These are phyloP conservation scores for Semibalanus balanoides DNA, from an alignment of 1,140 invertebrate genomes.

Conservation along the genomic window DNA sequence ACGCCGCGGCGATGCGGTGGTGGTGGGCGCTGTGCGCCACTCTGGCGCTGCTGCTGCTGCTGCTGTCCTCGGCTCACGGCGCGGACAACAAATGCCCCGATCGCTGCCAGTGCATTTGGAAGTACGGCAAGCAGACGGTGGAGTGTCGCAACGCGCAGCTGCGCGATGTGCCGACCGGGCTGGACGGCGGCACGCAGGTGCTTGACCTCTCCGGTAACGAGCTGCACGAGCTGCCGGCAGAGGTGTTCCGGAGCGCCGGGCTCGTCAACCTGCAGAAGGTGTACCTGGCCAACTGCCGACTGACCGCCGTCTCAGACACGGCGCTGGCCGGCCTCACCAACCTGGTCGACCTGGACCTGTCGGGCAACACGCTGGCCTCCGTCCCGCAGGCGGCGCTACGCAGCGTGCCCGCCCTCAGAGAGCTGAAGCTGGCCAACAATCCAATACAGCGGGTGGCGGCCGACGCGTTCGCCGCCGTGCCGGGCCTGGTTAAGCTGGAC, in stretches of 20 bases:
- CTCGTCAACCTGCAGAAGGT: constrained; percentile 76
- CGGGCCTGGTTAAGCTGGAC: constrained; percentile 61
- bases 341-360: constrained; percentile 73
- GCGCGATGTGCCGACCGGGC: constrained; percentile 56
- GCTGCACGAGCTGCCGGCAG: constrained; percentile 52
- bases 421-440: constrained; percentile 61
- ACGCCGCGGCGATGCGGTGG: too few species aligned
- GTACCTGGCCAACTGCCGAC: constrained; percentile 55
- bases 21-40: neutral
- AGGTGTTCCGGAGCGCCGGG: constrained; percentile 58
- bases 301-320: constrained; percentile 55
- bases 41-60: neutral
- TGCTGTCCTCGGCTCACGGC: constrained; percentile 10
- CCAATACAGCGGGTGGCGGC: constrained; percentile 53
- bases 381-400: constrained; percentile 61
- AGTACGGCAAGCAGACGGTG: constrained; percentile 74
- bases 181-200: constrained; percentile 74
- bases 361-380: constrained; percentile 56
- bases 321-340: constrained; percentile 71
- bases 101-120: constrained; percentile 80
- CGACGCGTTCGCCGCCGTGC: constrained; percentile 55
- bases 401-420: constrained; percentile 62
- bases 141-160: constrained; percentile 63
- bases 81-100: constrained; percentile 43
- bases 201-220: constrained; percentile 72